Evolutionary conservation across 1,140 invertebrate species (phyloP), one percentile per base, ranked within the genome.

Genomic region (Ostrea denselamellosa): DNA sequence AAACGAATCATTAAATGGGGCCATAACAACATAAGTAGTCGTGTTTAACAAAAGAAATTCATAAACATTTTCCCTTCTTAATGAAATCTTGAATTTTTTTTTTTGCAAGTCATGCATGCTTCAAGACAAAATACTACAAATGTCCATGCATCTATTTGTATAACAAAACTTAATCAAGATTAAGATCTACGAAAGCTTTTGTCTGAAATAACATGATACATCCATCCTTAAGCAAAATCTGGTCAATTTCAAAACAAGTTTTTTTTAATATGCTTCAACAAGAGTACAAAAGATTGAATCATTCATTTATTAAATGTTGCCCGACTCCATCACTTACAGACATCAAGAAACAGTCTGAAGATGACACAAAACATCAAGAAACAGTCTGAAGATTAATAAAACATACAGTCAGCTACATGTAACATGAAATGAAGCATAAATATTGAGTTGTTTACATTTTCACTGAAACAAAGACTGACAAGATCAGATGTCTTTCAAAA

Each of bases 381-480:
- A 17, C n/a, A 62, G n/a, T 62, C 56, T 25, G 4, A 71, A 12
- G 25, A 34, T 77, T 44, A 44, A 1, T 44, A 44, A 5, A 12
- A 28, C 25, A 77, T 10, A 77, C 3, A 34, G 68, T 14, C 28
- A 25, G 28, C 58, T 44, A 62, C 22, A 25, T 28, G 28, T 25
- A 77, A 77, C 68, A 77, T 12, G 68, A 77, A 77, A 77, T 77
- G 22, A 77, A 28, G 68, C 68, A 77, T 77, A 77, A 77, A 28
- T 34, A 28, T 34, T 34, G 3, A 28, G 10, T 34, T 77, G 14
- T 34, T 77, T 77, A 17, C 68, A 2, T 25, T 28, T 28, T 77
- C 68, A 77, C 25, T 28, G 25, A 77, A 34, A 77, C 68, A 77
- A 77, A 77, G 22, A 25, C 68, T 14, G 9, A 28, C 14, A 28